phyloP scores from a whole-genome alignment of 2,888 invertebrate genomes.

The Drosophila macrothrix region DNA sequence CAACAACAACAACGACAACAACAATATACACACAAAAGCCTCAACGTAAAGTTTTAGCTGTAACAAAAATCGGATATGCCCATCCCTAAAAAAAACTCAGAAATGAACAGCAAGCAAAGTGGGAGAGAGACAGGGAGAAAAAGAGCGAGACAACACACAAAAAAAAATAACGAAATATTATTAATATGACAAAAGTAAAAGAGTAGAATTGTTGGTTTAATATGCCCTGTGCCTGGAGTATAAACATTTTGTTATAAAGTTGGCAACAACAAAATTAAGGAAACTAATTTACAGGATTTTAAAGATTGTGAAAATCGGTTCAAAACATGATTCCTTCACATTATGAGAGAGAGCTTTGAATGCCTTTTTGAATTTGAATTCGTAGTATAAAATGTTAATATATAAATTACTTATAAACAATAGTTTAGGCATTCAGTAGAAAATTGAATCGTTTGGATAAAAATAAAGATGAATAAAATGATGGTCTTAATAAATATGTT shows the following conservation, averaged over 20 bases:
- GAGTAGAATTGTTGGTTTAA: conserved; percentile 24
- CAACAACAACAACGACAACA: conserved; percentile 31
- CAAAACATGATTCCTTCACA: neutral
- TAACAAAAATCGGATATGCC: conserved; percentile 82
- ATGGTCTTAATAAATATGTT: neutral
- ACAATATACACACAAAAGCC: conserved; percentile 40
- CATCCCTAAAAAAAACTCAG: conserved; percentile 79
- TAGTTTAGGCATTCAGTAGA: neutral
- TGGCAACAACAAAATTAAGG: neutral
- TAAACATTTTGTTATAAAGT: neutral
- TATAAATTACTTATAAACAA: neutral
- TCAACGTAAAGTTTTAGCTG: conserved; percentile 68
- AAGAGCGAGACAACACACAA: conserved; percentile 18
- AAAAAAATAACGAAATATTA: conserved; percentile 40
- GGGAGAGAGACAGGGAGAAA: conserved; percentile 10
- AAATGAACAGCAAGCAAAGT: conserved; percentile 23
- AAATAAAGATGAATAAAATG: neutral
- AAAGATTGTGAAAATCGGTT: neutral
- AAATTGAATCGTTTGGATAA: neutral
- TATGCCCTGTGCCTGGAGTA: conserved; percentile 6
- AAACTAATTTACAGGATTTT: neutral
- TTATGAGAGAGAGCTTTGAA: neutral
- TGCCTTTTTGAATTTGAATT: neutral
- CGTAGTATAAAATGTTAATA: neutral
- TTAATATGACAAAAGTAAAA: conserved; percentile 42